A percentile compares a stretch with the other conserved stretches of the same genome.
phyloP scores from a whole-genome alignment of 2,888 invertebrate genomes.

The Brenthis hecate region DNA sequence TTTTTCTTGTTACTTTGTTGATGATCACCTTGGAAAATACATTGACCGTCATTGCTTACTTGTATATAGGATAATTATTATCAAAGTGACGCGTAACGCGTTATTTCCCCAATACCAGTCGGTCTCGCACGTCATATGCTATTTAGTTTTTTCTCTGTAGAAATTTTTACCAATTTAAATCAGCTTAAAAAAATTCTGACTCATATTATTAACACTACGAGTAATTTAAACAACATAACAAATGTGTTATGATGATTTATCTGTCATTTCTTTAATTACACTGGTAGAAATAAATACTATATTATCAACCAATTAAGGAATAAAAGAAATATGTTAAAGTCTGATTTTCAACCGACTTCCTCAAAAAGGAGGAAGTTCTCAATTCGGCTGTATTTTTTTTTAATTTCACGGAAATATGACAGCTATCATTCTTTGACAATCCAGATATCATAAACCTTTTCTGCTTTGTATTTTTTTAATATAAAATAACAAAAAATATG shows the following conservation, averaged over 20 bases:
- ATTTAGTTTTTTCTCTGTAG: constrained; percentile 45
- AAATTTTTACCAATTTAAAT: constrained; percentile 12
- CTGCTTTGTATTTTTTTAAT: too few relatives aligned
- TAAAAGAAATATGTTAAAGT: too few relatives aligned
- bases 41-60: constrained; percentile 31
- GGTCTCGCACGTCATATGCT: constrained; percentile 50
- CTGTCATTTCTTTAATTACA: too few relatives aligned
- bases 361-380: too few relatives aligned
- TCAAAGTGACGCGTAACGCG: constrained; percentile 63
- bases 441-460: too few relatives aligned
- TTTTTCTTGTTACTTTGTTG: background rate
- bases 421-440: too few relatives aligned
- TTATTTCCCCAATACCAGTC: constrained; percentile 60
- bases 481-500: too few relatives aligned
- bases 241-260: background rate
- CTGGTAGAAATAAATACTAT: too few relatives aligned
- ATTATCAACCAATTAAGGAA: too few relatives aligned
- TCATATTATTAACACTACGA: background rate
- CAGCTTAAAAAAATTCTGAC: constrained; percentile 31
- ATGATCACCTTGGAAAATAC: constrained; percentile 34
- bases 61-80: constrained; percentile 47
- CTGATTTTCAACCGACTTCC: too few relatives aligned
- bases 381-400: too few relatives aligned
- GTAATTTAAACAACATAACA: constrained; percentile 31
- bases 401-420: too few relatives aligned